Conservation (phyloP, 2,113 vertebrate genomes). For the Seriola dumerili region DNA sequence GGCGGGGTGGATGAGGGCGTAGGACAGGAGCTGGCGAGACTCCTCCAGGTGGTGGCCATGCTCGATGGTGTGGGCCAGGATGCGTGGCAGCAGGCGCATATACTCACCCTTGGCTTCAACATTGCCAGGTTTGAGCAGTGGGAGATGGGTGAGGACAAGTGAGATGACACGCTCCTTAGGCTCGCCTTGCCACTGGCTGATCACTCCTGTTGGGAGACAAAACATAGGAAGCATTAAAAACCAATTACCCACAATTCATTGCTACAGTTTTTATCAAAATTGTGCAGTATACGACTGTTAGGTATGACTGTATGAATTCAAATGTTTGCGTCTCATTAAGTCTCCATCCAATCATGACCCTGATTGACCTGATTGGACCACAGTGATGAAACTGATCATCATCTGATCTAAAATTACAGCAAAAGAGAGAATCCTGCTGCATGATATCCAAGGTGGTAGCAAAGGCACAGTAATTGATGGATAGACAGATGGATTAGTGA, state of each 20-base stretch:
- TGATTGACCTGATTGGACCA: background rate
- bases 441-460: background rate
- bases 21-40: conserved; percentile 96
- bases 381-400: background rate
- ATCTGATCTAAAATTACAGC: background rate
- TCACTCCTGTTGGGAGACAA: conserved; percentile 85
- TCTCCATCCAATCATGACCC: background rate
- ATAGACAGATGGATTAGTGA: conserved; percentile 20
- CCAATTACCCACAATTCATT: background rate
- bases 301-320: background rate
- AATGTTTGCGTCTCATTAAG: background rate
- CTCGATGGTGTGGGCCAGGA: conserved; percentile 97
- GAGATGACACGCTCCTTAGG: conserved; percentile 97
- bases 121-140: conserved; percentile 97
- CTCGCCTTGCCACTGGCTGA: conserved; percentile 97
- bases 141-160: conserved; percentile 94
- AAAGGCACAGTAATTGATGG: conserved; percentile 14
- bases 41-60: conserved; percentile 97
- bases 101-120: conserved; percentile 96
- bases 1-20: conserved; percentile 97
- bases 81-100: conserved; percentile 97
- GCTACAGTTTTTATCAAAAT: background rate
- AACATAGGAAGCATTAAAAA: background rate
- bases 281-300: background rate
- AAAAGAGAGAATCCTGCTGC: background rate